phyloP scores from a whole-genome alignment of 2,888 invertebrate genomes.

The Griposia aprilina region DNA sequence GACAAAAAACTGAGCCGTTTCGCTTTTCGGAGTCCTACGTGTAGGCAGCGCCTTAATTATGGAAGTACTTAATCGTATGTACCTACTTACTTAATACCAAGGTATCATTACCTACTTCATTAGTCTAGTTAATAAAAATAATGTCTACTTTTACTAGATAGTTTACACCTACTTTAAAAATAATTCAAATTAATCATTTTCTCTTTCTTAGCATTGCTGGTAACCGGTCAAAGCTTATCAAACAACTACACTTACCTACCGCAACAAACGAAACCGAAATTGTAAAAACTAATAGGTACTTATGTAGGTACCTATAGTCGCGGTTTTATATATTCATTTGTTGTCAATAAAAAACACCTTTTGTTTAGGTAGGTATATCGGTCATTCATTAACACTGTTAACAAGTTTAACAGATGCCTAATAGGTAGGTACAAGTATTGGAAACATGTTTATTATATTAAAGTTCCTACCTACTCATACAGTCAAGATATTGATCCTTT shows the following conservation, averaged over 20 bases:
- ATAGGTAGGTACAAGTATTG: background rate
- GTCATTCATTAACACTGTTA: conserved; percentile 5
- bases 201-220: background rate
- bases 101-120: too few species aligned
- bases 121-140: too few species aligned
- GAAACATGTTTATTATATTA: background rate
- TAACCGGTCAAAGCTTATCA: background rate
- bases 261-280: conserved; percentile 19
- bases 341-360: background rate
- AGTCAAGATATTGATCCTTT: conserved; percentile 34
- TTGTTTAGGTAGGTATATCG: background rate
- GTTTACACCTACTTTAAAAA: too few species aligned
- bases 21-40: too few species aligned
- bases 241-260: conserved; percentile 34
- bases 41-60: too few species aligned
- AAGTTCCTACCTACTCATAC: background rate
- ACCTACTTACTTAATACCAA: too few species aligned
- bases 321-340: conserved; percentile 8
- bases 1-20: too few species aligned
- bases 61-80: too few species aligned
- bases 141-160: too few species aligned
- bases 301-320: background rate
- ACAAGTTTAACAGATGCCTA: background rate
- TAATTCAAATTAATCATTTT: too few species aligned
- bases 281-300: background rate